Evolutionary conservation across 2,797 vertebrate species (phyloP).

Genomic region (Spatula versicolor): DNA sequence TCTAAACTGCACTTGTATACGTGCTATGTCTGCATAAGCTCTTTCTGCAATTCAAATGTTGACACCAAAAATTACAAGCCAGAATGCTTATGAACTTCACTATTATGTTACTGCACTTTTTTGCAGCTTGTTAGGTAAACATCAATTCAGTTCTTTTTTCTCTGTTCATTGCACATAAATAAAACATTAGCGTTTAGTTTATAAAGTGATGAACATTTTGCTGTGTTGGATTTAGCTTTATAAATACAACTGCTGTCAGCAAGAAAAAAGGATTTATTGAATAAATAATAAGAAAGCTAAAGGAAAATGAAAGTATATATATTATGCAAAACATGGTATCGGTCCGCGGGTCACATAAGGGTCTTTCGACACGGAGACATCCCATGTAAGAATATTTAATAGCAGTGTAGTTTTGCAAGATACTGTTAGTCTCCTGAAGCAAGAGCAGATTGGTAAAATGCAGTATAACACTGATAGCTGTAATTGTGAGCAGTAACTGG

Average conservation of each 20-base stretch:
- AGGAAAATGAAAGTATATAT: slow-evolving; percentile 82
- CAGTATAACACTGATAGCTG: slow-evolving; percentile 15
- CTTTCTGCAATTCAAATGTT: slow-evolving; percentile 91
- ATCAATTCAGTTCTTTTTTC: slow-evolving; percentile 87
- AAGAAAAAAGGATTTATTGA: slow-evolving; percentile 86
- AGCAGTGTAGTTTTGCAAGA: background rate
- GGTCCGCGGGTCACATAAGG: slow-evolving; percentile 79
- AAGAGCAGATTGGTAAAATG: background rate
- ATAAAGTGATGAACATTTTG: slow-evolving; percentile 90
- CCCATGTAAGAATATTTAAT: slow-evolving; percentile 52
- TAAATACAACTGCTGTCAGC: slow-evolving; percentile 89
- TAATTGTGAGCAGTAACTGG: slow-evolving; percentile 19
- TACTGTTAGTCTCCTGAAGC: background rate
- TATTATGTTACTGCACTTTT: slow-evolving; percentile 85
- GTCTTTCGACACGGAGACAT: slow-evolving; percentile 49
- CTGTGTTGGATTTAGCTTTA: slow-evolving; percentile 84
- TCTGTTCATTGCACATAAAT: slow-evolving; percentile 88
- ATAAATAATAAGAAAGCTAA: slow-evolving; percentile 87
- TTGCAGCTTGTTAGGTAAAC: slow-evolving; percentile 88
- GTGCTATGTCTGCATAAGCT: slow-evolving; percentile 87
- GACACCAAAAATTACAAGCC: slow-evolving; percentile 89
- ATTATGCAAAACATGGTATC: slow-evolving; percentile 81
- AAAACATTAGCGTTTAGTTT: slow-evolving; percentile 88
- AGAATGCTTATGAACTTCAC: slow-evolving; percentile 82
- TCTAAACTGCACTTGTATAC: slow-evolving; percentile 85